Base-by-base conservation (phyloP, 2,797 vertebrate genomes). In the Mareca strepera region DNA sequence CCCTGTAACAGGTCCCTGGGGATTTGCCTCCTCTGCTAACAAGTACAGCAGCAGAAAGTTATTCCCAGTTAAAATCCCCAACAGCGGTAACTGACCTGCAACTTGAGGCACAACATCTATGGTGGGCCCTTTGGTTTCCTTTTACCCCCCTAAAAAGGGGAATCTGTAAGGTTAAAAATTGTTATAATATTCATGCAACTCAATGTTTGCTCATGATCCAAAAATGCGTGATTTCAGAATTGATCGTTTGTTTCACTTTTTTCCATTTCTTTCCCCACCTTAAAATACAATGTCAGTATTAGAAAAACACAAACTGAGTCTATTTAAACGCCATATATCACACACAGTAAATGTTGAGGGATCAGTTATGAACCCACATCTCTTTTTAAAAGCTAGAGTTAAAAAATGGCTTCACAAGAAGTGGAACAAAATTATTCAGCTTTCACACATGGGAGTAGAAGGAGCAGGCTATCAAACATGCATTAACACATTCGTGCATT, bases 311-410 rank as follows among this genome's bases (percentile, higher is more conserved):
- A 83, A 55, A 52, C 56, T 63, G 69, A 28, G 62, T n/a, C 28
- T 60, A 60, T 86, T 63, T 85, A 82, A 75, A 70, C 75, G n/a
- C 7, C 39, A 59, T 76, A 86, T 86, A 56, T 82, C 41, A 70
- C 58, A 53, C 5, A 39, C 9, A 79, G 53, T 74, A 81, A 92
- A 90, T 39, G 35, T 52, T 46, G 44, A 31, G 41, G 83, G 43
- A 70, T 29, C 64, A 84, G 28, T 86, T 50, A 86, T 29, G 26
- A 90, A 88, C 29, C 7, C 1, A 0, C 12, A 7, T 39, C 75
- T 75, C 39, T 78, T 93, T 85, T 66, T 16, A 82, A 93, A 93
- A 68, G 12, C 67, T 77, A 22, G 28, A 70, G 60, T 63, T 84
- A 76, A 88, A 92, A 70, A 67, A 80, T 13, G 28, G 28, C 25